Conservation (phyloP, 2,797 vertebrate species). For the Glossophaga mutica region DNA sequence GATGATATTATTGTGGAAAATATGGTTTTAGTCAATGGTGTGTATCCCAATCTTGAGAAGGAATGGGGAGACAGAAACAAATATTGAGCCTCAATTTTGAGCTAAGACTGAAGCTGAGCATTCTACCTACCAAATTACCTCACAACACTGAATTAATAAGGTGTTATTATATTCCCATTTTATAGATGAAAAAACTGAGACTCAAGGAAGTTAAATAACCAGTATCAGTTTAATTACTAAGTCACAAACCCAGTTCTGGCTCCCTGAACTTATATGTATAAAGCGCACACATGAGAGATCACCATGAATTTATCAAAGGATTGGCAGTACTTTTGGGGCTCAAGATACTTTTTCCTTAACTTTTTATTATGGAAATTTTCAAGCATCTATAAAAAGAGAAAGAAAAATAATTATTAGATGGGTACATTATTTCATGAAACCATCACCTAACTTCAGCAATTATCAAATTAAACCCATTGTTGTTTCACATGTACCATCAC, state of each 20-base stretch:
- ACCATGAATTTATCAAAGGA: background rate
- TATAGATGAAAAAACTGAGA: background rate
- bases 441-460: background rate
- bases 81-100: background rate
- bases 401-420: background rate
- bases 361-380: slow-evolving; percentile 7
- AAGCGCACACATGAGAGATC: background rate
- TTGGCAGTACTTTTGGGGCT: background rate
- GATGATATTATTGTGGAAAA: background rate
- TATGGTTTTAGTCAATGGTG: background rate
- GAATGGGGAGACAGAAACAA: background rate
- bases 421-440: background rate
- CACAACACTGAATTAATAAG: background rate
- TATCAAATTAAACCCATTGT: background rate
- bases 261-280: background rate
- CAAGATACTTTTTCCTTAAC: background rate
- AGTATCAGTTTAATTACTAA: background rate
- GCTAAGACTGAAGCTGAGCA: background rate
- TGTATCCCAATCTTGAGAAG: background rate
- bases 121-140: background rate
- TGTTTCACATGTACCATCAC: background rate
- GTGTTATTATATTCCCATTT: background rate
- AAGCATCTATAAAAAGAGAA: background rate
- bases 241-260: background rate
- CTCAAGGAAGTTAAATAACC: background rate